A percentile compares a stretch with the other conserved stretches of the same genome.
These are phyloP conservation scores for Zeus faber DNA, from an alignment of 2,113 vertebrate species.

Conservation along the genomic window DNA sequence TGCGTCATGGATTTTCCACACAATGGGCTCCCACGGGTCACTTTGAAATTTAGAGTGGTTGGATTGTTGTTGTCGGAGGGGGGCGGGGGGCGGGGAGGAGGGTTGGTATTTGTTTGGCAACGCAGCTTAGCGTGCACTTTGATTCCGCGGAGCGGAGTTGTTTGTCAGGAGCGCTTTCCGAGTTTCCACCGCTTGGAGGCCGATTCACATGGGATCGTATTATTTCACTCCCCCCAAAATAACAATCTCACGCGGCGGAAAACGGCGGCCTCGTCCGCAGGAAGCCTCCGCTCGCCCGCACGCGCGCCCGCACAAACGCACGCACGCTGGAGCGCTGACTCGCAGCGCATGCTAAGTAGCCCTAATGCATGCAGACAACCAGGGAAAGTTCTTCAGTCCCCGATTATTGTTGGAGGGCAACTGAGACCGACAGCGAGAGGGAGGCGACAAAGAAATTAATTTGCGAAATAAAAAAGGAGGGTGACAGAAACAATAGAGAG, in stretches of 20 bases:
- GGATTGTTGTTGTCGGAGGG: too few relatives aligned
- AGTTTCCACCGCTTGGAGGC: slow-evolving; percentile 39
- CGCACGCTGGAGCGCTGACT: slow-evolving; percentile 33
- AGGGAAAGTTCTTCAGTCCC: too few relatives aligned
- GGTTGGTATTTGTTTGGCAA: slow-evolving; percentile 48
- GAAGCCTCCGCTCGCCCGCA: slow-evolving; percentile 49
- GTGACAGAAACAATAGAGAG: too few relatives aligned
- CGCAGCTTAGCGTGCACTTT: slow-evolving; percentile 44
- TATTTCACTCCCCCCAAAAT: slow-evolving; percentile 53
- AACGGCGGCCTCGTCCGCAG: slow-evolving; percentile 60
- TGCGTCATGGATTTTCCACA: slow-evolving; percentile 44
- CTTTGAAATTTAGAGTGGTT: slow-evolving; percentile 35
- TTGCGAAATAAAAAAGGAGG: too few relatives aligned
- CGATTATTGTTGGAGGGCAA: too few relatives aligned
- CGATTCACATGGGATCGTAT: slow-evolving; percentile 49
- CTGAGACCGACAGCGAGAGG: too few relatives aligned
- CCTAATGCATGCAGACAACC: too few relatives aligned
- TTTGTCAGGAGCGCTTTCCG: slow-evolving; percentile 43
- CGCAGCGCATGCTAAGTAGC: slow-evolving; percentile 49
- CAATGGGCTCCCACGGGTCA: slow-evolving; percentile 9
- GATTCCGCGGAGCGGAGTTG: slow-evolving; percentile 44
- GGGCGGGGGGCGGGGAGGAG: too few relatives aligned
- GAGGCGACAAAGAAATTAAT: too few relatives aligned
- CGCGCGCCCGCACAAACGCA: too few relatives aligned
- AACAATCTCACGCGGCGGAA: slow-evolving; percentile 52